Base-by-base conservation (phyloP, 1,140 invertebrate species). In the Trissolcus basalis region DNA sequence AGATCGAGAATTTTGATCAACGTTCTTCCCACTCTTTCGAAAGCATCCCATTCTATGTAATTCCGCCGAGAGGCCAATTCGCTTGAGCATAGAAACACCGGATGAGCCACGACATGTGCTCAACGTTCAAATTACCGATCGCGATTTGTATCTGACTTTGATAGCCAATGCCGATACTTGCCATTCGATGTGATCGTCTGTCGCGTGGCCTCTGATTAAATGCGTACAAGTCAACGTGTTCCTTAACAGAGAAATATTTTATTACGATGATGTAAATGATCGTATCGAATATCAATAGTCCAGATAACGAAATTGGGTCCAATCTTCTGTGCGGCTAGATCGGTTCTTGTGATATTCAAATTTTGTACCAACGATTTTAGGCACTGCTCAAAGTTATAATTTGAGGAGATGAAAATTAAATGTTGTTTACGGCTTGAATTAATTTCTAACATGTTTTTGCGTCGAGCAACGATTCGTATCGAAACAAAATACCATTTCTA, bases 41-140 rank as follows among this genome's bases (percentile, higher is more conserved):
- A 79, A 77, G 68, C 70, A 61, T 69, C 65, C 69, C 65, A 74
- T 80, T 73, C 56, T 67, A 64, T 71, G 65, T 77, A 80, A 80
- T 80, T 74, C 69, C 58, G 69, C 63, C 73, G 60, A 48, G 60
- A 64, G 78, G 61, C 73, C 63, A 71, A 80, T 71, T 77, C 78
- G 61, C 39, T 63, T 71, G 63, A 70, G 71, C 60, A 69, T 68
- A 75, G 67, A 75, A 67, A 76, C 61, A 80, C 83, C 71, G 71
- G 71, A 75, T 75, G 71, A 75, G 45, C 64, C 64, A 81, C 82
- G 86, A 87, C 86, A 87, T 87, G 85, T 87, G 85, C 83, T 81
- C 81, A 83, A 87, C 80, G 86, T 81, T 81, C 63, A 86, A 87
- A 87, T 85, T 87, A 77, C 84, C 82, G 78, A 80, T 78, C 81